A percentile compares a stretch with the other conserved stretches of the same genome.
phyloP scores from a whole-genome alignment of 2,797 vertebrate species.

The Emydoidea blandingii region DNA sequence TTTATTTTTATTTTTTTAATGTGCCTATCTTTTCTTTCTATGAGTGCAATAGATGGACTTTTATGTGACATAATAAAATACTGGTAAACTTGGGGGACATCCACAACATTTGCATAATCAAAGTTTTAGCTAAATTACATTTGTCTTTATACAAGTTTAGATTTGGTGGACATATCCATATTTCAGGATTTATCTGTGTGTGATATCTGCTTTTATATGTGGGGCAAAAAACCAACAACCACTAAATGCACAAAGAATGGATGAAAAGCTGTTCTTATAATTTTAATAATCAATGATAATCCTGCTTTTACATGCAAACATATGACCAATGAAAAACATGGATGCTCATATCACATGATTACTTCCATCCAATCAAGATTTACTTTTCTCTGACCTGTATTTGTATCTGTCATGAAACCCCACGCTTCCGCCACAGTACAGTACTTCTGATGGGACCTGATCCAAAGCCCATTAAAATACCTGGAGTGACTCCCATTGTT shows the following conservation, averaged over 20 bases:
- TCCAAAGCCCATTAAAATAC: not conserved
- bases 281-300: not conserved
- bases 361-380: not conserved
- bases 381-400: not conserved
- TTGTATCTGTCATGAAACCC: not conserved
- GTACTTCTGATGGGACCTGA: not conserved
- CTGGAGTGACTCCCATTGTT: not conserved
- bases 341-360: not conserved
- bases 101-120: not conserved
- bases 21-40: not conserved
- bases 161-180: not conserved
- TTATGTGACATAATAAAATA: not conserved
- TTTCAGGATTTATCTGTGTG: not conserved
- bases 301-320: not conserved
- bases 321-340: not conserved
- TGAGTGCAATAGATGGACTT: not conserved
- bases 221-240: not conserved
- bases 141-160: not conserved
- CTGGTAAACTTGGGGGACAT: not conserved
- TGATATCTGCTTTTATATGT: not conserved
- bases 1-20: not conserved
- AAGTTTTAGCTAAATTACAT: not conserved
- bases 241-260: not conserved
- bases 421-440: not conserved
- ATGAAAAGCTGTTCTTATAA: slow-evolving; percentile 27